Conservation (phyloP, 2,113 vertebrate genomes). For the Pantherophis guttatus region DNA sequence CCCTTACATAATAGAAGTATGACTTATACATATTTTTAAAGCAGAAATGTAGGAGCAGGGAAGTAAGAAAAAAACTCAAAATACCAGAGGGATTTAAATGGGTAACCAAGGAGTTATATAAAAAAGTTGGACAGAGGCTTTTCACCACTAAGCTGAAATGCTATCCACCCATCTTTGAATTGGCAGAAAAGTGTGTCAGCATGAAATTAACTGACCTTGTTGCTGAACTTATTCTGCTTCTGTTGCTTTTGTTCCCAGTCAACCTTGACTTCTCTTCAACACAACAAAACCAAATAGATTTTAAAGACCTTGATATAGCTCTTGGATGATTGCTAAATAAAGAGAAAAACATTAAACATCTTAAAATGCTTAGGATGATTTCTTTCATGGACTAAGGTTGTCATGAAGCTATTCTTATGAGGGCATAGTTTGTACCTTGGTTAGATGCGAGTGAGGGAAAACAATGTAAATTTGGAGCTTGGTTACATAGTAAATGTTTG, state of each 20-base stretch:
- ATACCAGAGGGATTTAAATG: neutral
- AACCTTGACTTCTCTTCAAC: neutral
- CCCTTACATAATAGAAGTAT: neutral
- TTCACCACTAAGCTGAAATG: neutral
- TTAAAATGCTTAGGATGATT: neutral
- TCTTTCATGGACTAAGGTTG: neutral
- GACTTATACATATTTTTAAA: neutral
- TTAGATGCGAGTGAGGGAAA: neutral
- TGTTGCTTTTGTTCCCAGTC: neutral
- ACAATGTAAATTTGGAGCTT: neutral
- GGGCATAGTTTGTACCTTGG: neutral
- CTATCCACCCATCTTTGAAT: neutral
- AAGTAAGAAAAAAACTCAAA: neutral
- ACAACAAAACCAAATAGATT: neutral
- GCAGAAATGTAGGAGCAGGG: neutral
- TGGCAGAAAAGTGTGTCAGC: neutral
- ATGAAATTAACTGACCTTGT: neutral
- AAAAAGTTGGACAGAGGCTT: neutral
- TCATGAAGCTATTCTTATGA: neutral
- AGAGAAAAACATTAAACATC: neutral
- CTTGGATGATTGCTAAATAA: neutral
- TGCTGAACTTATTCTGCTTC: neutral
- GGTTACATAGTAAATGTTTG: neutral
- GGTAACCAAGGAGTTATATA: neutral
- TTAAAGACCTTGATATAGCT: neutral